Evolutionary conservation across 2,888 invertebrate species (phyloP).

Genomic region (Graphium colonna): DNA sequence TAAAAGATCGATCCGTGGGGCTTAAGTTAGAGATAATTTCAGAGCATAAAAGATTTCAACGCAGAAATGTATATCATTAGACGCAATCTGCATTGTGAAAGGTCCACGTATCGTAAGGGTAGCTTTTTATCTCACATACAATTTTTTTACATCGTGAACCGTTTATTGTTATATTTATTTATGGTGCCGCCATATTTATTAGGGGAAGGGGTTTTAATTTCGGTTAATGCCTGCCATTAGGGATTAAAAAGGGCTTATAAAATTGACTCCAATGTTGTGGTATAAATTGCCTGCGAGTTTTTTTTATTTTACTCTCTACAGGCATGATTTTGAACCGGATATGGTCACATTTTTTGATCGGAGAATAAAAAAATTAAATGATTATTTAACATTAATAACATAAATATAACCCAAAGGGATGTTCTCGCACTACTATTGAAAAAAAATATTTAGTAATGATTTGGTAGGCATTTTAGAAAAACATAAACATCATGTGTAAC

Average conservation of each 20-base stretch:
- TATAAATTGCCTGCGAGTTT: slow-evolving; percentile 32
- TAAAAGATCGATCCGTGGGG: slow-evolving; percentile 4
- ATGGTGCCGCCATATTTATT: slow-evolving; percentile 32
- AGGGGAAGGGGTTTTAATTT: slow-evolving; percentile 42
- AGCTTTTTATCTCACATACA: slow-evolving; percentile 23
- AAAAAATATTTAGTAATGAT: no score
- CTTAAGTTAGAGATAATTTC: not conserved
- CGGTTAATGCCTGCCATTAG: slow-evolving; percentile 32
- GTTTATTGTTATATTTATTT: slow-evolving; percentile 36
- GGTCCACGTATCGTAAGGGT: slow-evolving; percentile 1
- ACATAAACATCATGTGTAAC: no score
- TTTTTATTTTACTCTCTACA: slow-evolving; percentile 27
- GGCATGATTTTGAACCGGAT: slow-evolving; percentile 33
- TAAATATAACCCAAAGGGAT: no score
- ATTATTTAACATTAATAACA: no score
- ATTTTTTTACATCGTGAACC: slow-evolving; percentile 24
- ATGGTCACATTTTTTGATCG: slow-evolving; percentile 29
- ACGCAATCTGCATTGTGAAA: slow-evolving; percentile 6
- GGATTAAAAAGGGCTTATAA: slow-evolving; percentile 36
- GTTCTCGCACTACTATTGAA: no score
- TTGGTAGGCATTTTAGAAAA: no score
- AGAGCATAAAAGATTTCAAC: not conserved
- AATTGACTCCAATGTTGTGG: slow-evolving; percentile 36
- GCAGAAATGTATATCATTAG: slow-evolving; percentile 13
- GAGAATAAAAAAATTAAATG: slow-evolving; percentile 9